Base-by-base conservation (phyloP, 2,113 vertebrate genomes). In the Scalopus aquaticus region DNA sequence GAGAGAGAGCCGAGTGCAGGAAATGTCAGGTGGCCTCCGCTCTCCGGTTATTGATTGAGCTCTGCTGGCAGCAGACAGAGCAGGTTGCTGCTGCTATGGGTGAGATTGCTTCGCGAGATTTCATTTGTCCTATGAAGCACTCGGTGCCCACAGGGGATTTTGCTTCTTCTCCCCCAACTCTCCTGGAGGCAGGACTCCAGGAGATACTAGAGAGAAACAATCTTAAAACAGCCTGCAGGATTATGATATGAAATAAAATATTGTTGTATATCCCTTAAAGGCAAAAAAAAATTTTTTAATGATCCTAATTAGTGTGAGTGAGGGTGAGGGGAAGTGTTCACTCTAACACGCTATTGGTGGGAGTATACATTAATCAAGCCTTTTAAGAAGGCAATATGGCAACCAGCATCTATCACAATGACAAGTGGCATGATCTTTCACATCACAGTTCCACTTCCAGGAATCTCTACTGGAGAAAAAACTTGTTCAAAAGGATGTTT, bases 311-410 rank as follows among this genome's bases (percentile, higher is more conserved):
- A 69, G 3, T 16, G 30, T 79, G 51, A 35, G 62, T 37, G 46
- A 80, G 46, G 81, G 54, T 39, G 39, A 78, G 37, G 30, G 37
- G 7, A 60, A 70, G 35, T 15, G 0, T 8, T 5, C 20, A 9
- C 6, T 37, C 44, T 42, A n/a, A 58, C 65, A 64, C 51, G 49
- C 2, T 39, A 83, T 35, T 37, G 35, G 28, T 26, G 88, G 67
- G 62, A 90, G 24, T 49, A 37, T 20, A 78, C 76, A 72, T 26
- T 49, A 62, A 87, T 90, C 10, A 76, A 86, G 70, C 64, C 91
- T 92, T 76, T 96, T 65, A 94, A 91, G 49, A 95, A 46, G 95
- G 93, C 65, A 67, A 77, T 35, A 73, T 24, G 60, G 77, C 88
- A 74, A 42, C 39, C 24, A n/a, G 84, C 72, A 88, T 80, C 90